phyloP scores from a whole-genome alignment of 2,888 invertebrate species.

The Apodemia mormo region DNA sequence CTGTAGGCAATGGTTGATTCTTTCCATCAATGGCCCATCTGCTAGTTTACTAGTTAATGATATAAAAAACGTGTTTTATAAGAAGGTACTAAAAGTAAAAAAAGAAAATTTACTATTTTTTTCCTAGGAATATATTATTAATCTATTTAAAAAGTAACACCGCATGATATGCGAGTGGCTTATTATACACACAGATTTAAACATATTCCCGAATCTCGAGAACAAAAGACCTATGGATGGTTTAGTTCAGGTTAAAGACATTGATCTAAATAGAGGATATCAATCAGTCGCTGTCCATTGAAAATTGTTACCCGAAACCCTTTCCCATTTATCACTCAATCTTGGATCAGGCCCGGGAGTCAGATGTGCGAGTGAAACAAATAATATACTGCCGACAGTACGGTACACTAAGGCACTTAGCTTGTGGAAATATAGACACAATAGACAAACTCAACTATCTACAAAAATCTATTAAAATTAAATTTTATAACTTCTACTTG shows the following conservation, averaged over 20 bases:
- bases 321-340: conserved; percentile 39
- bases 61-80: no score
- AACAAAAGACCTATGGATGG: conserved; percentile 21
- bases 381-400: not conserved
- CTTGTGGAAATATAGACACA: not conserved
- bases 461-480: no score
- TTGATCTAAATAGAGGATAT: conserved; percentile 35
- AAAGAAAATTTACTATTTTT: no score
- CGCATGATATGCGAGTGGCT: no score
- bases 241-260: conserved; percentile 35
- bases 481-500: no score
- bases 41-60: no score
- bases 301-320: conserved; percentile 39
- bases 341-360: conserved; percentile 22
- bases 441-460: no score
- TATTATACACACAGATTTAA: not conserved
- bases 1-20: no score
- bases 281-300: conserved; percentile 36
- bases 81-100: no score
- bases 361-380: conserved; percentile 19
- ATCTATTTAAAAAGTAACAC: no score
- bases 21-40: no score
- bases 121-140: no score
- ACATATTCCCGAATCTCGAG: not conserved
- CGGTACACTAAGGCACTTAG: not conserved